Evolutionary conservation across 2,888 invertebrate species (phyloP).

Genomic region (Pristionchus maxplancki): DNA sequence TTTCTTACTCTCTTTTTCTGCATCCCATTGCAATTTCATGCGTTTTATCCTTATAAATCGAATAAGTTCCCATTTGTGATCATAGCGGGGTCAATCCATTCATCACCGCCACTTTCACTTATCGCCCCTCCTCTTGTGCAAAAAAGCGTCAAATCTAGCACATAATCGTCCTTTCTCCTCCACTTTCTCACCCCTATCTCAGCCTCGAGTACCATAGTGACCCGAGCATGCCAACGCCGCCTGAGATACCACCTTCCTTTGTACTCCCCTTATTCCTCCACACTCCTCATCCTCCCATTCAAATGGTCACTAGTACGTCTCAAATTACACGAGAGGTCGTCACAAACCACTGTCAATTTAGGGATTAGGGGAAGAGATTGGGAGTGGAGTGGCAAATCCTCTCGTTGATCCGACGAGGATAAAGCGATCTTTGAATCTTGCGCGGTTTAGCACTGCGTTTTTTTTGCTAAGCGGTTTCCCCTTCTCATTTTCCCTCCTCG

Average conservation of each 20-base stretch:
- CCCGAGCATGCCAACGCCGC: not conserved
- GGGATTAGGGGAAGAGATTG: not conserved
- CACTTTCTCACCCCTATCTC: not conserved
- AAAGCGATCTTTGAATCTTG: not conserved
- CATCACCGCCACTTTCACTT: constrained; percentile 26
- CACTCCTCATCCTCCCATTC: not conserved
- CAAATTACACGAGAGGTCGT: constrained; percentile 40
- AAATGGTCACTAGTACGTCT: constrained; percentile 10
- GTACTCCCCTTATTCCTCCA: not conserved
- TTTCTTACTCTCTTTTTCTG: too few relatives aligned
- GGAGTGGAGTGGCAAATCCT: not conserved
- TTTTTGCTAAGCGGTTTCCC: not conserved
- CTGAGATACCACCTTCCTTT: not conserved
- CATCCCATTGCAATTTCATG: too few relatives aligned
- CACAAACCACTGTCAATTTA: constrained; percentile 1
- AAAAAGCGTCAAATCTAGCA: constrained; percentile 32
- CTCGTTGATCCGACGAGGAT: not conserved
- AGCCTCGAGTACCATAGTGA: not conserved
- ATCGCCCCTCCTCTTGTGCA: not conserved
- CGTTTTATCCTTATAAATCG: not conserved
- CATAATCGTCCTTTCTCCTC: not conserved
- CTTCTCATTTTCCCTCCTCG: not conserved
- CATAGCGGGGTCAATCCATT: not conserved
- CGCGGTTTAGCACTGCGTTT: not conserved
- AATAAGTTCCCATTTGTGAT: not conserved